Base-by-base conservation (phyloP, 2,888 invertebrate species). In the Eumacrocentrus americanus region DNA sequence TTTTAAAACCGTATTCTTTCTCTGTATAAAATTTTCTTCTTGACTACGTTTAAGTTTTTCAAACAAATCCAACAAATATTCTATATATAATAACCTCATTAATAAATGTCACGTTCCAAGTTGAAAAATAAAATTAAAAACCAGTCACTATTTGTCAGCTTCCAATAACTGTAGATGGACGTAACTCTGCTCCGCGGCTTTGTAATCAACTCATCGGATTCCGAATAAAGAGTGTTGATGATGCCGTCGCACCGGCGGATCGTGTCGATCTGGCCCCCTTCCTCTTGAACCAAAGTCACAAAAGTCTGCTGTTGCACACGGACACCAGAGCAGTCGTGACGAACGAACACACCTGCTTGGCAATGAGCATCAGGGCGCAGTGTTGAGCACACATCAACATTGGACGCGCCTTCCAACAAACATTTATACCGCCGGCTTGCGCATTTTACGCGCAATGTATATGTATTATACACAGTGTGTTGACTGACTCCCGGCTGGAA, bases 301-400 rank as follows among this genome's bases (percentile, higher is more conserved):
- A n/a, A 14, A 12, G 50, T 20, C 18, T 16, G 44, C 12, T 29
- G 47, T 12, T 47, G 23, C 34, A 25, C 9, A 6, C 29, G 34
- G 4, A 50, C 29, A 11, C 9, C 22, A 12, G 23, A 47, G n/a
- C n/a, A n/a, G n/a, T n/a, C 20, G 23, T 14, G 46, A 47, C 23
- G 22, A 22, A 47, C 29, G 50, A 50, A 35, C 50, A 50, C 50
- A 29, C 50, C 50, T 29, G 50, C 50, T 18, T 35, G 29, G 12
- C 22, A 37, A 25, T 25, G 42, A 44, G 42, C 18, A 54, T 54
- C 18, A 29, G 44, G 54, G n/a, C n/a, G 54, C 35, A 25, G 42
- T 44, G 54, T 54, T 54, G 44, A 42, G 44, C 54, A 54, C 44
- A 42, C 54, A 54, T 34, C 25, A 42, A 44, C 54, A 52, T 52